Evolutionary conservation across 2,113 vertebrate species (phyloP).

Genomic region (Craseonycteris thonglongyai): DNA sequence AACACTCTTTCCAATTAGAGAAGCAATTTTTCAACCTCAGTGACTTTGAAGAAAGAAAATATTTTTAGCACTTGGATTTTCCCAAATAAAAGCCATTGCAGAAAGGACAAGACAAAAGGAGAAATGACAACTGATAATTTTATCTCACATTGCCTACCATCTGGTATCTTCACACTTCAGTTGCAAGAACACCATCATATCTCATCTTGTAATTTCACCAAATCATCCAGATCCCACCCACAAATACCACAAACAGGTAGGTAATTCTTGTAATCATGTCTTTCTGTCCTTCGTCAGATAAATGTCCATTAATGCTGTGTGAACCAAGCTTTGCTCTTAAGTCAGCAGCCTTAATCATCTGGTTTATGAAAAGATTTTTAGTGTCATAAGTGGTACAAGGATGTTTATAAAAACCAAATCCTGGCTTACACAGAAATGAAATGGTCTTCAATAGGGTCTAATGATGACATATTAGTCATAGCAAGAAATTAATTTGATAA

Average conservation of each 20-base stretch:
- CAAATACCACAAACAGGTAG: background rate
- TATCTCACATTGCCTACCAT: background rate
- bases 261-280: background rate
- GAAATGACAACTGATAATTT: background rate
- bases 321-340: background rate
- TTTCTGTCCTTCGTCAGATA: conserved; percentile 7
- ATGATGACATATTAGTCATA: background rate
- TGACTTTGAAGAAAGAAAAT: background rate
- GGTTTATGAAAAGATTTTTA: conserved; percentile 9
- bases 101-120: background rate
- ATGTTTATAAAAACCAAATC: conserved; percentile 28
- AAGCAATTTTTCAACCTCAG: background rate
- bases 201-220: background rate
- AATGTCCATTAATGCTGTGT: background rate
- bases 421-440: background rate
- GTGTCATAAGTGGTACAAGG: background rate
- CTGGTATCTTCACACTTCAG: background rate
- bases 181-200: background rate
- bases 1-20: background rate
- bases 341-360: background rate
- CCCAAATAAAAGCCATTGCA: background rate
- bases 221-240: background rate
- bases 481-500: background rate
- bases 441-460: background rate
- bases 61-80: background rate